Base-by-base conservation (phyloP, 2,797 vertebrate species). In the Chaenodraco wilsoni region DNA sequence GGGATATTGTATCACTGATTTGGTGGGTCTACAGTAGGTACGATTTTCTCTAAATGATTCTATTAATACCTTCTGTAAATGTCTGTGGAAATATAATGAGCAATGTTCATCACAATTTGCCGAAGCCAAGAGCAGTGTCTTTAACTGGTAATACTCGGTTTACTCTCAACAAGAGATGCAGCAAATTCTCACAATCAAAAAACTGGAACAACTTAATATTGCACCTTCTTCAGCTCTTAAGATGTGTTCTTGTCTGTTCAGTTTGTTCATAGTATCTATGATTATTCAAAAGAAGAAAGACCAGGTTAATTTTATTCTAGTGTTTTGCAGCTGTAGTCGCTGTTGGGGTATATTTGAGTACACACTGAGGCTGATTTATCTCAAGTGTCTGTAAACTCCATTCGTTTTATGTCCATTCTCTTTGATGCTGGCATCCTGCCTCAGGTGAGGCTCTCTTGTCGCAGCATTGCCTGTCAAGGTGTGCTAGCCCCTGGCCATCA, bases 401-500 rank as follows among this genome's bases (percentile, higher is more conserved):
- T 61, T 78, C 45, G 15, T 76, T 79, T 79, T 43, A 50, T 65
- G 54, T 73, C 55, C 15, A 0, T 27, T 61, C 27, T 31, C 64
- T 87, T 75, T 84, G 68, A 74, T 72, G 27, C 33, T 74, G 43
- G 72, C 78, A 0, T 62, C 71, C 16, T 5, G 69, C 70, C 65
- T 79, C 12, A 57, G 81, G 69, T 65, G 27, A 65, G 9, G 27
- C 52, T 63, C 63, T 17, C 31, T 59, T 69, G 49, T 78, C 65
- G 16, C 45, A 69, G 55, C 66, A 43, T 65, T 33, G 31, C 11
- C 45, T 76, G 46, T 63, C 43, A 67, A 49, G 14, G 54, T 72
- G 21, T 45, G 44, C 33, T 41, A 31, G 44, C 72, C 67, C 3
- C 19, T 31, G 69, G 77, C 67, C 33, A 72, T 23, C 54, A 21